Conservation (phyloP, 2,113 vertebrate species). For the Thunnus thynnus region DNA sequence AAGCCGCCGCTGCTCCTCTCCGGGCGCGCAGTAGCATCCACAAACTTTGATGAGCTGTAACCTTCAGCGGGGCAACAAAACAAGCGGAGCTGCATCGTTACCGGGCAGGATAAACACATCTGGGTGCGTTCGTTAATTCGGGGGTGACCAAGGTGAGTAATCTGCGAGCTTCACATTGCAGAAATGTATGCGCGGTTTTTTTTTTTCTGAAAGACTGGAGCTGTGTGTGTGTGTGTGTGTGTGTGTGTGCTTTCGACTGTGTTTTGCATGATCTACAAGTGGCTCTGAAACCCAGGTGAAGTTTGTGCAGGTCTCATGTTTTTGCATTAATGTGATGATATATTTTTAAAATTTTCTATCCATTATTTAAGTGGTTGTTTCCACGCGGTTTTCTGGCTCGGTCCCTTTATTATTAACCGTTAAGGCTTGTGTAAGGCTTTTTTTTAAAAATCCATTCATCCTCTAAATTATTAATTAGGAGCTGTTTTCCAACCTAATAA, state of each 20-base stretch:
- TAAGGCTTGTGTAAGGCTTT: too few relatives aligned
- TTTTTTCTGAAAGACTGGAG: neutral
- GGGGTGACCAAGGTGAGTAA: slow-evolving; percentile 67
- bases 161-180: neutral
- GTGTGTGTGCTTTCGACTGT: neutral
- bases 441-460: too few relatives aligned
- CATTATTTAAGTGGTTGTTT: neutral
- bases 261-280: slow-evolving; percentile 42
- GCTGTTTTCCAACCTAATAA: too few relatives aligned
- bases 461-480: too few relatives aligned
- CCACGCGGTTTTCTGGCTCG: slow-evolving; percentile 12
- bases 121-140: neutral
- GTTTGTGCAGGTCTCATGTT: neutral
- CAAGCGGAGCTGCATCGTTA: neutral
- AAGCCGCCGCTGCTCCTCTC: slow-evolving; percentile 60
- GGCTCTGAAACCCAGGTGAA: neutral
- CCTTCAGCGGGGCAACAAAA: slow-evolving; percentile 26
- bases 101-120: neutral
- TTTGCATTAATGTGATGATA: neutral
- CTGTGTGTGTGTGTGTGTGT: neutral
- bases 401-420: too few relatives aligned
- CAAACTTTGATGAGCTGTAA: slow-evolving; percentile 73
- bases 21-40: slow-evolving; percentile 55
- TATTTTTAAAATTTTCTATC: neutral
- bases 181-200: neutral